Conservation (phyloP, 2,888 invertebrate genomes). For the Aleiodes leptofemur region DNA sequence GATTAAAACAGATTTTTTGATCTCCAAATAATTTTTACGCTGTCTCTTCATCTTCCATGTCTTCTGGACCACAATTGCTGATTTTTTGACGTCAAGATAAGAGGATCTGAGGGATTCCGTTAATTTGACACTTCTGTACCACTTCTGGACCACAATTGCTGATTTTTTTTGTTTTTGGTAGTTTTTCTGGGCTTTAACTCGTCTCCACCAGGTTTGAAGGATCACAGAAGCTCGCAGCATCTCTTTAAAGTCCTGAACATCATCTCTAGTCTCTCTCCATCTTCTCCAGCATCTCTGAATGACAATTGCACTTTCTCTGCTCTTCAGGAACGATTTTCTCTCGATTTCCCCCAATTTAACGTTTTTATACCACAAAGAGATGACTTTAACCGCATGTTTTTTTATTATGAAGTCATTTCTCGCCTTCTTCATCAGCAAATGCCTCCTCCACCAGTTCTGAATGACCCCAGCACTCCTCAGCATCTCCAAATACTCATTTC, state of each 20-base stretch:
- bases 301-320: constrained; percentile 67
- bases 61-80: constrained; percentile 68
- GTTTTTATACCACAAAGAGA: constrained; percentile 65
- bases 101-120: constrained; percentile 40
- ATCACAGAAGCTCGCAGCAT: constrained; percentile 51
- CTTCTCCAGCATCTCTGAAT: constrained; percentile 75
- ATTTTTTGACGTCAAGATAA: constrained; percentile 48
- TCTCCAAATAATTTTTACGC: constrained; percentile 56
- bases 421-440: constrained; percentile 70
- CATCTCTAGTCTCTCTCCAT: constrained; percentile 57
- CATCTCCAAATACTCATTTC: constrained; percentile 68
- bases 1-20: constrained; percentile 74
- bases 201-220: constrained; percentile 65
- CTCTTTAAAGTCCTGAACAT: constrained; percentile 45
- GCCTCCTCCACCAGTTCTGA: constrained; percentile 74
- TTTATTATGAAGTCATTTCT: constrained; percentile 70
- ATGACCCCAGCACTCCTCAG: constrained; percentile 58
- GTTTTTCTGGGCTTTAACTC: constrained; percentile 40
- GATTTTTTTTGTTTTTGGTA: constrained; percentile 51
- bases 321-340: constrained; percentile 67
- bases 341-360: constrained; percentile 73
- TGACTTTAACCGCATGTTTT: constrained; percentile 66
- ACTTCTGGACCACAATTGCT: constrained; percentile 57
- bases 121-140: constrained; percentile 55
- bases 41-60: constrained; percentile 73